phyloP scores from a whole-genome alignment of 2,888 invertebrate genomes.

The Microdon myrmicae region DNA sequence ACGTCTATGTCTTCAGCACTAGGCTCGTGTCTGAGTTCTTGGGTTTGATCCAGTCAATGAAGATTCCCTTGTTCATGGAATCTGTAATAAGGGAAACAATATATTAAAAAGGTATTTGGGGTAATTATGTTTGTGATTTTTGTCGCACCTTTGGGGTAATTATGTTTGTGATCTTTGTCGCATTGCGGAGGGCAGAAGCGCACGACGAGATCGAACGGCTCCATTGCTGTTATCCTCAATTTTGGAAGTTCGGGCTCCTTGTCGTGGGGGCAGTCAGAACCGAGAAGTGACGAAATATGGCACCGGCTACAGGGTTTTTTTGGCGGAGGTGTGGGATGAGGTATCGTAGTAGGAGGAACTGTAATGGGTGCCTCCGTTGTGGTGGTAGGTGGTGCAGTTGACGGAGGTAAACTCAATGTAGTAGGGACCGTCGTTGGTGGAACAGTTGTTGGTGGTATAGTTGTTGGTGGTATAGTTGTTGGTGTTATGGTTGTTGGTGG shows the following conservation, averaged over 20 bases:
- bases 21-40: conserved; percentile 17
- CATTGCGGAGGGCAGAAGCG: conserved; percentile 59
- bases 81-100: conserved; percentile 21
- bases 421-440: conserved; percentile 5
- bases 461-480: background rate
- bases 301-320: conserved; percentile 47
- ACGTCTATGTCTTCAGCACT: conserved; percentile 2
- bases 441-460: background rate
- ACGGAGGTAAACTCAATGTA: conserved; percentile 4
- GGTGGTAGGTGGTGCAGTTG: conserved; percentile 53
- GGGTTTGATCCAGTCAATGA: conserved; percentile 37
- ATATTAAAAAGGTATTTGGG: no score
- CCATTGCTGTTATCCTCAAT: conserved; percentile 57
- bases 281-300: conserved; percentile 51
- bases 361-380: conserved; percentile 49
- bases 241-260: conserved; percentile 54
- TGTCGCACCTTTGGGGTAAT: conserved; percentile 43
- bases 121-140: conserved; percentile 58
- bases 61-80: conserved; percentile 24
- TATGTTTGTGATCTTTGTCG: conserved; percentile 57
- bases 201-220: conserved; percentile 60
- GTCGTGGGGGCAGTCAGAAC: background rate
- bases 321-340: conserved; percentile 16
- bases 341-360: background rate
- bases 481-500: background rate